These are phyloP conservation scores for Etia nguti DNA, from an alignment of 2,113 vertebrate genomes.

Conservation along the genomic window DNA sequence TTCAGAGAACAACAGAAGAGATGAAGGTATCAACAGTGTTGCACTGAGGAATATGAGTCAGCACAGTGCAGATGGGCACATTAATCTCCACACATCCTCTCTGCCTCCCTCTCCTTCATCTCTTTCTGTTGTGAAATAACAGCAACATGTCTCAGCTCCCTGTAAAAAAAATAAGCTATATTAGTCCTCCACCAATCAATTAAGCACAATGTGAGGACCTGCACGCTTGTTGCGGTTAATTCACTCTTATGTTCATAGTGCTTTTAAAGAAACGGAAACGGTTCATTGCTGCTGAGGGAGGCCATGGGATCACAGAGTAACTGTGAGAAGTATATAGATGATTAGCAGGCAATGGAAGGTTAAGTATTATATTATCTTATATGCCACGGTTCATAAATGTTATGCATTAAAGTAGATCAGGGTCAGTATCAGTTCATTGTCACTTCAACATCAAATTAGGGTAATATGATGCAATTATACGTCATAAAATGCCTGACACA, in stretches of 20 bases:
- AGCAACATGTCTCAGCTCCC: background rate
- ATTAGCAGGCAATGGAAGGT: background rate
- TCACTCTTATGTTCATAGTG: background rate
- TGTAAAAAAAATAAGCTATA: conserved; percentile 18
- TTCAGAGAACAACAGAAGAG: background rate
- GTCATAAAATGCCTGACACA: background rate
- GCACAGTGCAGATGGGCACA: conserved; percentile 9
- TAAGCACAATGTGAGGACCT: background rate
- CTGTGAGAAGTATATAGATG: background rate
- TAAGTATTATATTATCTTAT: background rate
- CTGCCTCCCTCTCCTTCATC: background rate
- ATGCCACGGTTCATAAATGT: background rate
- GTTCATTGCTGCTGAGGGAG: background rate
- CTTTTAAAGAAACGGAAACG: background rate
- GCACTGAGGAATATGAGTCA: conserved; percentile 22
- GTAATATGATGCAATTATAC: background rate
- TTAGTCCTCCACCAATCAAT: conserved; percentile 5
- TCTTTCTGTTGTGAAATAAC: background rate
- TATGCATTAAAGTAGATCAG: background rate
- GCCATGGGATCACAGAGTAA: background rate
- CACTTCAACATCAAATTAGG: background rate
- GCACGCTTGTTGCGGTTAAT: background rate
- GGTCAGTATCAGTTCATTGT: background rate
- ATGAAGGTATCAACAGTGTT: background rate
- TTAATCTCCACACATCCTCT: conserved; percentile 8